Base-by-base conservation (phyloP, 2,888 invertebrate species). In the Calameuta filiformis region DNA sequence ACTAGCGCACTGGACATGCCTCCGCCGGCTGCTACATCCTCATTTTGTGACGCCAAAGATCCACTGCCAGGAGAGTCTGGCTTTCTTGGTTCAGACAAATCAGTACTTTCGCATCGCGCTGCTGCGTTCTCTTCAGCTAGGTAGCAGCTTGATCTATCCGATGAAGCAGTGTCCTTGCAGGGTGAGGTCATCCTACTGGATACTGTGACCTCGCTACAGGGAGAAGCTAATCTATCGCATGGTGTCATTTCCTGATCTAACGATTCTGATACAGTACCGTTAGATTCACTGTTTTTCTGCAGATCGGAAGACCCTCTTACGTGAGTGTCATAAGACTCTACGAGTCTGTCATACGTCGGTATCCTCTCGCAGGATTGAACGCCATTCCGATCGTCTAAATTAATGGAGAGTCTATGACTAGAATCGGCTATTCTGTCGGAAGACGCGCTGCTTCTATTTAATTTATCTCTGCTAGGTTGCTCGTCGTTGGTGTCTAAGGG, bases 391-490 rank as follows among this genome's bases (percentile, higher is more conserved):
- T 86, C 85, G 69, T 87, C 85, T 80, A 85, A 79, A 77, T 85
- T 89, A 79, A 83, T 79, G 68, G 88, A 89, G 85, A 88, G 85
- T 82, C 90, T 87, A 81, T 90, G 90, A 89, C 88, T 90, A 90
- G 89, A 85, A 79, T 85, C 80, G 79, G 85, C 84, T 81, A 85
- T 84, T 82, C 88, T 88, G 68, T 89, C 87, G 80, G 86, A 87
- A 84, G 89, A 87, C 80, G 81, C 84, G 79, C 85, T 85, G 75
- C 82, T 82, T 79, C 85, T 83, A 79, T 87, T 86, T 56, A 83
- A 74, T 37, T 85, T 86, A 69, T 85, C 86, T 78, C 83, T 78
- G 77, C 81, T 85, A 71, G 79, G 84, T 40, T 85, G 82, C 34
- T 84, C 87, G 15, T 89, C 89, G 73, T 88, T 89, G 69, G 90